Evolutionary conservation across 2,113 vertebrate species (phyloP), one percentile per base, ranked within the genome.

Genomic region (Oxyruncus cristatus): DNA sequence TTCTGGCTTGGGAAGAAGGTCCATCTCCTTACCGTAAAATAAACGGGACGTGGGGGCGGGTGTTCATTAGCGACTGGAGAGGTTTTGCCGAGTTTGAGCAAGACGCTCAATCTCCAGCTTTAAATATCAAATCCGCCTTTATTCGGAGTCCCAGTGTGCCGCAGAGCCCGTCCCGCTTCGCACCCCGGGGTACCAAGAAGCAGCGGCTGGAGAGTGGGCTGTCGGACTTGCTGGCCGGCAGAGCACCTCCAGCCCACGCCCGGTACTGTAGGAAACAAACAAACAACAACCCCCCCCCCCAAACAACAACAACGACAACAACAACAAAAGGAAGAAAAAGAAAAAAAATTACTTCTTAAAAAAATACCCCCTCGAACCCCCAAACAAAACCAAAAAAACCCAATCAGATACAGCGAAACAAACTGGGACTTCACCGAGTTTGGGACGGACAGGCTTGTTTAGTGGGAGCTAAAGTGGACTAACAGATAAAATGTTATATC

Each of bases 1-100:
- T 85, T 14, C 26, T 65, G 28, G 19, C 27, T 71, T 12, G 9
- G 52, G 24, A 35, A 71, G 50, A 80, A 61, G 46, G 39, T 71
- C 39, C 27, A 8, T 62, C 55, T 53, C 55, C 5, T 55, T 62
- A 39, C 30, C 30, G 14, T 83, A 16, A 79, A 66, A 65, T n/a
- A 62, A 88, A 47, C 0, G 7, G 12, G 13, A 41, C n/a, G n/a
- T n/a, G n/a, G n/a, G n/a, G 28, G 3, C 1, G 5, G 9, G 16
- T 41, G 12, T 76, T 70, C 37, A 55, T 55, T 11, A 62, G 47
- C 2, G 12, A 35, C 6, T 35, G 50, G 50, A 8, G 50, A 52
- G 26, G 26, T 32, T 47, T 16, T 1, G 0, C 27, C 2, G 2
- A 0, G 7, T 55, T 35, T 77, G 39, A 14, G 20, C 5, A 22